Evolutionary conservation across 1,140 invertebrate genomes (phyloP).

Genomic region (Coenobita brevimanus): DNA sequence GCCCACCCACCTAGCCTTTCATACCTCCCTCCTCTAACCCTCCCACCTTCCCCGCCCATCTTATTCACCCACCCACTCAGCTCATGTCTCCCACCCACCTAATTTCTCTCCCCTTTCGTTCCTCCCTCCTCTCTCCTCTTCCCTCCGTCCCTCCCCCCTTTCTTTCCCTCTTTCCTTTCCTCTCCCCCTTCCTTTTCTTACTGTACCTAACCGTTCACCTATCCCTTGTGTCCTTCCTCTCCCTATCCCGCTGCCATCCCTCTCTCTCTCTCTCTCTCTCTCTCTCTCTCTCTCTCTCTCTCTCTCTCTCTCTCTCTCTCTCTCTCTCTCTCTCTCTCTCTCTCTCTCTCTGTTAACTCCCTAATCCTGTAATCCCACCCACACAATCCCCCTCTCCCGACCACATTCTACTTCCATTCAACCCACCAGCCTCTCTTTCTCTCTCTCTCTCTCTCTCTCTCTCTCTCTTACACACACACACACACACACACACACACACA

Average conservation of each 20-base stretch:
- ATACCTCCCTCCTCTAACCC: background rate
- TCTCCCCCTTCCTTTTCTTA: background rate
- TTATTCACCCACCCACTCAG: background rate
- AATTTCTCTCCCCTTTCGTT: too few species aligned
- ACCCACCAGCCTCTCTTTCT: background rate
- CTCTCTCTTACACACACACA: background rate
- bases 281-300: slow-evolving; percentile 48
- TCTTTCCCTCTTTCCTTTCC: background rate
- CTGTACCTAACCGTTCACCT: background rate
- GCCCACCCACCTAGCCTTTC: background rate
- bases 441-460: slow-evolving; percentile 4
- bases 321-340: slow-evolving; percentile 8
- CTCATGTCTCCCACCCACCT: too few species aligned
- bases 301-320: slow-evolving; percentile 35
- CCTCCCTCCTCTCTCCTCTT: background rate
- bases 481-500: slow-evolving; percentile 6
- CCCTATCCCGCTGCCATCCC: background rate
- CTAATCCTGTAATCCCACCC: too few species aligned
- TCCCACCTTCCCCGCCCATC: background rate
- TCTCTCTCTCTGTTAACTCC: too few species aligned
- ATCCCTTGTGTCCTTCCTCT: background rate
- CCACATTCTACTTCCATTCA: background rate
- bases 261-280: slow-evolving; percentile 29
- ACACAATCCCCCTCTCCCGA: slow-evolving; percentile 13
- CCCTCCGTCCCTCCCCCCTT: background rate